A percentile compares a stretch with the other conserved stretches of the same genome.
Conservation (phyloP, 2,888 invertebrate species). For the Drosophila meridiana region DNA sequence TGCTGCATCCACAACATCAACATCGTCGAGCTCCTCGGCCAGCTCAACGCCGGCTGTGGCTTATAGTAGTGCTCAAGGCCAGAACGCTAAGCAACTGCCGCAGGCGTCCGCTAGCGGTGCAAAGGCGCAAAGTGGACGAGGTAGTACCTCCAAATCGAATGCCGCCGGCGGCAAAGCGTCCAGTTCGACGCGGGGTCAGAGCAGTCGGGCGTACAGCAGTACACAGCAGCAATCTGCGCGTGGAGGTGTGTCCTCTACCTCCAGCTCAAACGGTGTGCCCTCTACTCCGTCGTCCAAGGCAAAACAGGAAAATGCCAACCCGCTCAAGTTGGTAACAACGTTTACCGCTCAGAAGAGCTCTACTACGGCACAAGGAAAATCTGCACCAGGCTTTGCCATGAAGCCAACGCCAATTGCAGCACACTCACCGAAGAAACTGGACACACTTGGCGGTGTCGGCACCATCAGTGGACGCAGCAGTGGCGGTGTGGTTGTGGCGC, state of each 20-base stretch:
- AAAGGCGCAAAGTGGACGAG: conserved; percentile 48
- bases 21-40: conserved; percentile 73
- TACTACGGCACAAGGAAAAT: conserved; percentile 31
- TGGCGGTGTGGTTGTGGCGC: conserved; percentile 76
- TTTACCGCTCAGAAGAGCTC: conserved; percentile 37
- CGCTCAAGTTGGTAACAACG: conserved; percentile 37
- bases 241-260: conserved; percentile 6
- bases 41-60: conserved; percentile 62
- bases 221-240: conserved; percentile 34
- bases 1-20: conserved; percentile 76
- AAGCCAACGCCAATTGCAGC: conserved; percentile 86
- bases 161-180: conserved; percentile 46
- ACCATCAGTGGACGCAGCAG: conserved; percentile 65
- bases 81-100: conserved; percentile 45
- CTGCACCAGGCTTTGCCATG: conserved; percentile 82
- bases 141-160: conserved; percentile 37
- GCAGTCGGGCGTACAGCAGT: conserved; percentile 43
- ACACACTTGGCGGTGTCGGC: conserved; percentile 29
- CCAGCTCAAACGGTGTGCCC: conserved; percentile 44
- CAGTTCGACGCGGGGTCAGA: conserved; percentile 50
- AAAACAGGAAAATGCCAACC: conserved; percentile 44
- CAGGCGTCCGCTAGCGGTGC: conserved; percentile 23
- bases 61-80: conserved; percentile 50
- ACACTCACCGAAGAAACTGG: conserved; percentile 78
- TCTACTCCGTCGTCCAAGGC: conserved; percentile 29